These are phyloP conservation scores for Sciurus niger DNA, from an alignment of 2,113 vertebrate genomes.

Conservation along the genomic window DNA sequence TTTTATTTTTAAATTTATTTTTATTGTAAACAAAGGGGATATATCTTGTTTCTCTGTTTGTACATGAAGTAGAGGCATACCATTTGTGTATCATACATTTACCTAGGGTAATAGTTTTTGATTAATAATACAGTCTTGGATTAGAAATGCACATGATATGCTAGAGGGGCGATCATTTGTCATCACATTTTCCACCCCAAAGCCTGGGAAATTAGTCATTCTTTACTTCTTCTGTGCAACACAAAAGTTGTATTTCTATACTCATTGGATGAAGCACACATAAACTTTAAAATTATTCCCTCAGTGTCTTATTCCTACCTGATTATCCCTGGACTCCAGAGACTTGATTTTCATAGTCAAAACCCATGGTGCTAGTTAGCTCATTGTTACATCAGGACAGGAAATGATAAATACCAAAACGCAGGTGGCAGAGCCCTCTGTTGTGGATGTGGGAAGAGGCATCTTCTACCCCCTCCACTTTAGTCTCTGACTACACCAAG, in stretches of 20 bases:
- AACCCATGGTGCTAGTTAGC: constrained; percentile 27
- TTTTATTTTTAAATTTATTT: background rate
- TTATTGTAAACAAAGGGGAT: too few relatives aligned
- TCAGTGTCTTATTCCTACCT: constrained; percentile 58
- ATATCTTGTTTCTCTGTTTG: too few relatives aligned
- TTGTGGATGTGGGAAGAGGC: background rate
- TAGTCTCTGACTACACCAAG: background rate
- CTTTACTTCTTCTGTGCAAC: background rate
- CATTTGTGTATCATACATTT: too few relatives aligned
- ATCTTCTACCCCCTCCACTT: background rate
- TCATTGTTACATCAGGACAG: constrained; percentile 53
- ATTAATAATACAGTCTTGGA: background rate
- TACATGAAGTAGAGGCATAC: too few relatives aligned
- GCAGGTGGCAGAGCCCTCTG: background rate
- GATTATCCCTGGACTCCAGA: constrained; percentile 50
- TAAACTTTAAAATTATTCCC: constrained; percentile 79
- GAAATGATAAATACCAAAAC: constrained; percentile 4
- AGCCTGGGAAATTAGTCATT: background rate
- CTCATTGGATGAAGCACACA: background rate
- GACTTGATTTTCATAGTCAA: constrained; percentile 63
- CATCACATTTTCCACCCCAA: background rate
- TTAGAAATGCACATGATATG: background rate
- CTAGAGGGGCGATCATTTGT: background rate
- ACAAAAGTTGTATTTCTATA: background rate
- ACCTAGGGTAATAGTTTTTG: too few relatives aligned